A percentile compares a stretch with the other conserved stretches of the same genome.
These are phyloP conservation scores for Hylaea fasciaria DNA, from an alignment of 2,888 invertebrate genomes.

Conservation along the genomic window DNA sequence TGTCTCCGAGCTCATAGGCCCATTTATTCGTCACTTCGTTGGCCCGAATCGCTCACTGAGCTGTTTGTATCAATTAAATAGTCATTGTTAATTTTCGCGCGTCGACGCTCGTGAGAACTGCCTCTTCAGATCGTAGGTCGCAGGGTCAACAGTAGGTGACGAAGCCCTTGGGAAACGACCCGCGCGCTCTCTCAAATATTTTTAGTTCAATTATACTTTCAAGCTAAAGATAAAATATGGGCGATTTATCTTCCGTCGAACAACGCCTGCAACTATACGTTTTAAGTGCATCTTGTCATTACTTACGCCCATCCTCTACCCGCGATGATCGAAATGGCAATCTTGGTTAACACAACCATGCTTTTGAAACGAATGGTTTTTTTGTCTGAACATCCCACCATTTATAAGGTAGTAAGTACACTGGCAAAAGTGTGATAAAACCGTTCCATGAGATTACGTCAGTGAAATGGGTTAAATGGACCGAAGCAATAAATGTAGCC, in stretches of 20 bases:
- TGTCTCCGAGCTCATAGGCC: slow-evolving; percentile 37
- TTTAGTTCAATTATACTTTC: slow-evolving; percentile 10
- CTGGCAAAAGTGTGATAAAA: slow-evolving; percentile 51
- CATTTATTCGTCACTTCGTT: slow-evolving; percentile 38
- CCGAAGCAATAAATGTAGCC: slow-evolving; percentile 74
- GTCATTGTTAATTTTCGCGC: slow-evolving; percentile 73
- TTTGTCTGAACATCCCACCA: slow-evolving; percentile 16
- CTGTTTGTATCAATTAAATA: slow-evolving; percentile 79
- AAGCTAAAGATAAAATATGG: slow-evolving; percentile 18
- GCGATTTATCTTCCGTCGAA: slow-evolving; percentile 22
- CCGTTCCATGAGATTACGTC: slow-evolving; percentile 66
- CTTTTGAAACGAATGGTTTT: background rate
- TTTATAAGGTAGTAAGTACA: slow-evolving; percentile 5
- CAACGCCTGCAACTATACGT: slow-evolving; percentile 22
- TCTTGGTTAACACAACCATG: slow-evolving; percentile 2
- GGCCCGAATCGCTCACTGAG: slow-evolving; percentile 41
- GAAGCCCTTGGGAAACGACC: slow-evolving; percentile 43
- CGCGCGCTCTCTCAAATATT: slow-evolving; percentile 22
- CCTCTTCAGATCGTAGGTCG: slow-evolving; percentile 51
- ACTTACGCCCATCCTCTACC: slow-evolving; percentile 23
- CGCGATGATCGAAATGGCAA: slow-evolving; percentile 15
- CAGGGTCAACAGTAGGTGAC: slow-evolving; percentile 49
- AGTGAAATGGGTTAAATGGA: slow-evolving; percentile 77
- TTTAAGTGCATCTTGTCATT: slow-evolving; percentile 32
- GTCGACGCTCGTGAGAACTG: slow-evolving; percentile 69